Percentiles rank a stretch among this genome's conserved stretches.
phyloP scores from a whole-genome alignment of 2,888 invertebrate species.

The Xylota segnis region DNA sequence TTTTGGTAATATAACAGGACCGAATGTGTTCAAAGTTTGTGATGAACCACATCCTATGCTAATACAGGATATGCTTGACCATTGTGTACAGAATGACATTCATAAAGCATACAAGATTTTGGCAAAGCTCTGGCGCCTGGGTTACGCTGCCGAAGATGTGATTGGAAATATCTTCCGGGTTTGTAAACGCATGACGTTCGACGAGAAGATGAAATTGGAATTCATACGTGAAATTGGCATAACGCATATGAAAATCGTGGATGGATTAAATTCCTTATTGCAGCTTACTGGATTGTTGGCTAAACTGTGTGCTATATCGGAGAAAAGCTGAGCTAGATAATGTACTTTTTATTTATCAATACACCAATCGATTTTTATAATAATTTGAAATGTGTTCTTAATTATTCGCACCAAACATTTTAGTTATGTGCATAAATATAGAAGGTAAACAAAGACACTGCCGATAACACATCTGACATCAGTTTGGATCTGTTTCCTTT shows the following conservation, averaged over 20 bases:
- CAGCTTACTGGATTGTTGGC: slow-evolving; percentile 96
- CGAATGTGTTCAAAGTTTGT: slow-evolving; percentile 99
- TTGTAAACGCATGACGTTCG: slow-evolving; percentile 92
- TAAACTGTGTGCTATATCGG: slow-evolving; percentile 88
- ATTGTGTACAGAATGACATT: slow-evolving; percentile 92
- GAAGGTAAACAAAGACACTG: too few relatives aligned
- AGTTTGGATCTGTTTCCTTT: too few relatives aligned
- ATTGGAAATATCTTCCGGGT: slow-evolving; percentile 97
- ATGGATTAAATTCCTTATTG: slow-evolving; percentile 93
- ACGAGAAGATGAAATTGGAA: slow-evolving; percentile 92
- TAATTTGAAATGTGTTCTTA: not conserved
- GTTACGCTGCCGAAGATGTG: slow-evolving; percentile 98
- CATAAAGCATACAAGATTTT: slow-evolving; percentile 95
- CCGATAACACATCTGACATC: too few relatives aligned
- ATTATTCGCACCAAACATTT: not conserved
- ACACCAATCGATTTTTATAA: not conserved
- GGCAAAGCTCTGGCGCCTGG: slow-evolving; percentile 95
- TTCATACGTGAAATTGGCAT: slow-evolving; percentile 96
- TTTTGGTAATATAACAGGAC: slow-evolving; percentile 94
- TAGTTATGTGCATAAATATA: not conserved
- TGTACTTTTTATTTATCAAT: not conserved
- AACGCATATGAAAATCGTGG: slow-evolving; percentile 95
- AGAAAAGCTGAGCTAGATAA: slow-evolving; percentile 75
- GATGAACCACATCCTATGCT: slow-evolving; percentile 99
- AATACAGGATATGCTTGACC: slow-evolving; percentile 95